Evolutionary conservation across 2,113 vertebrate genomes (phyloP).

Genomic region (Microcebus lehilahytsara): DNA sequence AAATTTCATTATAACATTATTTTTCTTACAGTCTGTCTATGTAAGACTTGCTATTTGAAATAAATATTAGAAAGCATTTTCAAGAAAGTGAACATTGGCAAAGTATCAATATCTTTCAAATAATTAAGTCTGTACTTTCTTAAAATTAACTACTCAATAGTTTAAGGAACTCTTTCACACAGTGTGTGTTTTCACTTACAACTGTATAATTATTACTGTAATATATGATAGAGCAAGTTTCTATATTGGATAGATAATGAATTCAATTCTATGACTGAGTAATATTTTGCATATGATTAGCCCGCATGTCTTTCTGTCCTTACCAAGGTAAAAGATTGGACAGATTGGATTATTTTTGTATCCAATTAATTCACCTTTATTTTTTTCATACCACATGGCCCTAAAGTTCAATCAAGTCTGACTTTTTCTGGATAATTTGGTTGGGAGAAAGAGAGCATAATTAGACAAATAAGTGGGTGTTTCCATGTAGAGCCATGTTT

Average conservation of each 20-base stretch:
- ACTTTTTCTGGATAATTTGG: background rate
- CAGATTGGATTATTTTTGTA: too few relatives aligned
- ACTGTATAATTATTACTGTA: background rate
- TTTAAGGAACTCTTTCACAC: background rate
- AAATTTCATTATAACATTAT: background rate
- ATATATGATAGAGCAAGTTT: background rate
- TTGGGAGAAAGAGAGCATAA: background rate
- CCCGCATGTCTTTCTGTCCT: background rate
- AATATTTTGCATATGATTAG: background rate
- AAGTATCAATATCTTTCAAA: background rate
- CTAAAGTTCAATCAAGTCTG: background rate
- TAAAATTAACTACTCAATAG: background rate
- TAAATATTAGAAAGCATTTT: background rate
- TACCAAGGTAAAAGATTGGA: background rate
- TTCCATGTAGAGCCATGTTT: background rate
- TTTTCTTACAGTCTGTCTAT: background rate
- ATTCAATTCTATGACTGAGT: background rate
- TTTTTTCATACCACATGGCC: background rate
- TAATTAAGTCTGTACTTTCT: background rate
- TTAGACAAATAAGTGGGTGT: background rate
- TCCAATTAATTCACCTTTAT: background rate
- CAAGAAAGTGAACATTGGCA: background rate
- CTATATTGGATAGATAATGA: background rate
- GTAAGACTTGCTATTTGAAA: background rate
- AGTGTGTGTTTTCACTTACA: background rate